Evolutionary conservation across 2,113 vertebrate genomes (phyloP).

Genomic region (Bufo bufo): DNA sequence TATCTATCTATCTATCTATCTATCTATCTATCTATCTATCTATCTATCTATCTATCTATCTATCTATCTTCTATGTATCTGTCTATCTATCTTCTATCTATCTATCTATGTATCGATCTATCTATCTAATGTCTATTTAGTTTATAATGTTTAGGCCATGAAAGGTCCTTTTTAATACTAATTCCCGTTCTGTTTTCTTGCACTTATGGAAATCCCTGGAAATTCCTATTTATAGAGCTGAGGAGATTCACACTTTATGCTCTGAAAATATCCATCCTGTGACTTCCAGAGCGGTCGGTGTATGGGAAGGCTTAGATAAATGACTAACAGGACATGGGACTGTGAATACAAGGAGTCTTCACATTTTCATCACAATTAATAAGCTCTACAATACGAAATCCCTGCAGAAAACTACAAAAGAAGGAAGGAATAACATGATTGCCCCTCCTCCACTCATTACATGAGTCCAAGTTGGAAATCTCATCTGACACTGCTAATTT

Average conservation of each 20-base stretch:
- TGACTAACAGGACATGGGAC: not conserved
- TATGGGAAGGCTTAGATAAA: not conserved
- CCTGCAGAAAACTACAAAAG: not conserved
- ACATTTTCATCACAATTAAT: not conserved
- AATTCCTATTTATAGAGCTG: slow-evolving; percentile 1
- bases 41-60: not conserved
- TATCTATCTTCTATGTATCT: too few relatives aligned
- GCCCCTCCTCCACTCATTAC: too few relatives aligned
- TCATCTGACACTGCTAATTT: not conserved
- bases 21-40: slow-evolving; percentile 6
- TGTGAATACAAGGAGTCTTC: not conserved
- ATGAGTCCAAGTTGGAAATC: not conserved
- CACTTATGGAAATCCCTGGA: not conserved
- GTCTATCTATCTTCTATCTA: too few relatives aligned
- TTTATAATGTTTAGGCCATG: too few relatives aligned
- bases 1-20: slow-evolving; percentile 14
- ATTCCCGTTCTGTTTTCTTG: too few relatives aligned
- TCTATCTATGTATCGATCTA: too few relatives aligned
- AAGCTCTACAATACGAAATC: not conserved
- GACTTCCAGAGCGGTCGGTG: not conserved
- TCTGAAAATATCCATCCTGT: not conserved
- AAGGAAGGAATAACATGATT: not conserved
- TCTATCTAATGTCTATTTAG: too few relatives aligned
- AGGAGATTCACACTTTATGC: not conserved
- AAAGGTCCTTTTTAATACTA: too few relatives aligned